Conservation (phyloP, 1,140 invertebrate species). For the Atta cephalotes region DNA sequence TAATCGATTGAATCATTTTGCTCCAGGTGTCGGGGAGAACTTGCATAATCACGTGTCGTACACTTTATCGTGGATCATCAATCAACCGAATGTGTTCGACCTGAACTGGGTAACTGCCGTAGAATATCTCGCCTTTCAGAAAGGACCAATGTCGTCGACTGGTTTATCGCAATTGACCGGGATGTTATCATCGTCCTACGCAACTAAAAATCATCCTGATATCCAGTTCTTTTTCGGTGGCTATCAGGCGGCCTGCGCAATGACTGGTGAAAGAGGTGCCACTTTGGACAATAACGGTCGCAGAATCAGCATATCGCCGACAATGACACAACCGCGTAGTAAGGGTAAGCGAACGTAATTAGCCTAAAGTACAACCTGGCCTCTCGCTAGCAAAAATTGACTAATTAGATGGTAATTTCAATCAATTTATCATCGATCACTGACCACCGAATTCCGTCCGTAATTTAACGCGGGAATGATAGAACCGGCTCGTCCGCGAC, state of each 20-base stretch:
- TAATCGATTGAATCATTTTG: neutral
- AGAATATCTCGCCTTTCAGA: constrained; percentile 88
- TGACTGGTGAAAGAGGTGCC: constrained; percentile 86
- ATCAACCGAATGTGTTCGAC: constrained; percentile 87
- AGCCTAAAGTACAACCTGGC: neutral
- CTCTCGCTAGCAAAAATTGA: neutral
- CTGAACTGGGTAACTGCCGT: constrained; percentile 88
- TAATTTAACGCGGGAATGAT: constrained; percentile 39
- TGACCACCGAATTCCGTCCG: constrained; percentile 4
- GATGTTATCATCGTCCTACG: constrained; percentile 87
- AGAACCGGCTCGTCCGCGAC: neutral
- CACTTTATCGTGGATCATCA: constrained; percentile 85
- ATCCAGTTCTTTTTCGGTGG: constrained; percentile 91
- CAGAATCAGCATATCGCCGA: constrained; percentile 84
- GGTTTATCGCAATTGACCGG: constrained; percentile 89
- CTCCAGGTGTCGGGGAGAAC: constrained; percentile 90
- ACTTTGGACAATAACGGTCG: constrained; percentile 88
- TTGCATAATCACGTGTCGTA: constrained; percentile 91
- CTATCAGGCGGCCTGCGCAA: constrained; percentile 88
- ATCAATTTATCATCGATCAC: constrained; percentile 35
- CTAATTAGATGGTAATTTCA: constrained; percentile 37
- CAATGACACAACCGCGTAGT: constrained; percentile 86
- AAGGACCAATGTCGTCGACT: constrained; percentile 88
- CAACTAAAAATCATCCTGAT: constrained; percentile 88
- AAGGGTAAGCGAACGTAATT: constrained; percentile 81